Evolutionary conservation across 2,113 vertebrate genomes (phyloP), one percentile per base, ranked within the genome.

Genomic region (Ceyx margarethae): DNA sequence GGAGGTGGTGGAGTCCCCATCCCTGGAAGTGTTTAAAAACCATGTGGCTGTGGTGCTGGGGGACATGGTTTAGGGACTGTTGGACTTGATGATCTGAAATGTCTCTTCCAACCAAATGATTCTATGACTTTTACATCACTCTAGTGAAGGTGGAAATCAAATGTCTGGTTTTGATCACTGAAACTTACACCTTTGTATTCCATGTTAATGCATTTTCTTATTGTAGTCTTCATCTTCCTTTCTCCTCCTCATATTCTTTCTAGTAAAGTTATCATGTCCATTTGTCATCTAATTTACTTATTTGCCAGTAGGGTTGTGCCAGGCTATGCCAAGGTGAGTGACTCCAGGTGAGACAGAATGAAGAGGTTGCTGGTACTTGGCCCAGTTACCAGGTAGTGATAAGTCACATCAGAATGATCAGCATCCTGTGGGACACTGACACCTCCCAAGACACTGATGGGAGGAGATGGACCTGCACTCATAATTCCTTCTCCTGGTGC

Each of bases 351-450:
- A 29, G 57, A 2, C 8, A 16, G 51, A 25, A 23, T 2, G 50
- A 17, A 18, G 66, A 2, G 2, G 1, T 3, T 5, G 0, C 31
- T 7, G 54, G 3, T 61, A 1, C 6, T 50, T 58, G 68, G 33
- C 45, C 82, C 21, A 0, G 17, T 46, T 46, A 54, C 13, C 33
- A 40, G 37, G 0, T 2, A 5, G 33, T 17, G 67, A 10, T 50
- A 45, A 31, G 64, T 56, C 37, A 5, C 21, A 2, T 0, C 2
- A 2, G 19, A 37, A 2, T 12, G 25, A 6, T 26, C 85, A 6
- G 45, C 20, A 50, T 48, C 50, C 56, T 67, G 13, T n/a, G 60
- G 26, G 31, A 1, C 56, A 1, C 33, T 25, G 53, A 15, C 25
- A 12, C 21, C 4, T 60, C 64, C 64, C 3, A 21, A 25, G 22